Percentiles rank a stretch among this genome's conserved stretches.
Conservation (phyloP, 1,140 invertebrate species). For the Bursaphelenchus mucronatus region DNA sequence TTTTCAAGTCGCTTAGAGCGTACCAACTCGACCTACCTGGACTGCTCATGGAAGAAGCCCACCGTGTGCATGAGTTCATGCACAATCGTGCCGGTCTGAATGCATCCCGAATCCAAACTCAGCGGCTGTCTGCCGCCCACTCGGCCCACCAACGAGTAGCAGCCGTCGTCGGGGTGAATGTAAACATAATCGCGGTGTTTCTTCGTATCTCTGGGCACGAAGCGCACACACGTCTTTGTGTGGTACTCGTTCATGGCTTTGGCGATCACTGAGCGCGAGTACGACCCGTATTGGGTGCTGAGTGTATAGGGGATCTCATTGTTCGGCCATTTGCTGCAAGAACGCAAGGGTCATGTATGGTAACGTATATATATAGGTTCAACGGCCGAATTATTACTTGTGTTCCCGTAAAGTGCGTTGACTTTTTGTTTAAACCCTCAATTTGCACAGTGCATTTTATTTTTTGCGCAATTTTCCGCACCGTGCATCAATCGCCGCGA, state of each 20-base stretch:
- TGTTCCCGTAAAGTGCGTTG: no score
- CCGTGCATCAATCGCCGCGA: no score
- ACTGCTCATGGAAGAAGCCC: conserved; percentile 61
- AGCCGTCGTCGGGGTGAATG: conserved; percentile 42
- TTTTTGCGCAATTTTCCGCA: no score
- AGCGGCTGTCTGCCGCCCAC: conserved; percentile 56
- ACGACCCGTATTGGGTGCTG: conserved; percentile 54
- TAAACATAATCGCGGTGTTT: conserved; percentile 52
- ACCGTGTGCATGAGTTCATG: conserved; percentile 60
- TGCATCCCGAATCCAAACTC: conserved; percentile 57
- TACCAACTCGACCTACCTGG: conserved; percentile 36
- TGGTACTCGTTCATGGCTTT: conserved; percentile 48
- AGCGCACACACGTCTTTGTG: conserved; percentile 54
- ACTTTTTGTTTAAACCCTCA: no score
- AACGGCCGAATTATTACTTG: no score
- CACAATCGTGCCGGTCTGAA: conserved; percentile 58
- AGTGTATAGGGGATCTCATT: conserved; percentile 59
- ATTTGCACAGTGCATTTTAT: no score
- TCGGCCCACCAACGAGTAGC: conserved; percentile 37
- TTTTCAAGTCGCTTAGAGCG: no score
- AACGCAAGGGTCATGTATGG: no score
- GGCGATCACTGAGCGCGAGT: conserved; percentile 41
- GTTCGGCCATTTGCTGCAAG: conserved; percentile 52
- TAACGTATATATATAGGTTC: no score
- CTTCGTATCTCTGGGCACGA: conserved; percentile 47